These are phyloP conservation scores for Microplitis demolitor DNA, from an alignment of 1,140 invertebrate genomes.

Conservation along the genomic window DNA sequence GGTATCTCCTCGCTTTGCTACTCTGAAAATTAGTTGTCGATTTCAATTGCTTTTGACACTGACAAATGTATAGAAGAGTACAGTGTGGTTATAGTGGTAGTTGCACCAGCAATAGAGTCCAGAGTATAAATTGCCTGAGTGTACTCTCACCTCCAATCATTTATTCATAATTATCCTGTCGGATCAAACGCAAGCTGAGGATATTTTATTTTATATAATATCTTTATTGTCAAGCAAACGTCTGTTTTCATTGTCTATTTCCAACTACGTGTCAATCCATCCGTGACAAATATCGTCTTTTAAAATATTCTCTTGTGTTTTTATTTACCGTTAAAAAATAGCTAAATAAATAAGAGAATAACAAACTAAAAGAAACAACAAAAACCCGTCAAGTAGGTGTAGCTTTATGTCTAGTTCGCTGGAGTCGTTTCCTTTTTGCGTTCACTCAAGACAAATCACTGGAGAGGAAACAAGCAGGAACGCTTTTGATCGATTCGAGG, in stretches of 20 bases:
- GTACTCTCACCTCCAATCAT: neutral
- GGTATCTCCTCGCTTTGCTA: neutral
- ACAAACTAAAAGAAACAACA: neutral
- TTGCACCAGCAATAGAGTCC: neutral
- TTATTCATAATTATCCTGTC: slow-evolving; percentile 10
- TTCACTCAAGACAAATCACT: neutral
- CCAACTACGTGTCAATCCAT: neutral
- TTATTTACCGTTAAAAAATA: no score
- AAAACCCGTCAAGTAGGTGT: neutral
- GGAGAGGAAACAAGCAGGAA: neutral
- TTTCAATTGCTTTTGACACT: slow-evolving; percentile 15
- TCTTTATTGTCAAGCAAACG: no score
- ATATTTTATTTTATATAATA: neutral
- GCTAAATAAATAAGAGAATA: no score
- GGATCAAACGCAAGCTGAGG: neutral
- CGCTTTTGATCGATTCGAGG: slow-evolving; percentile 8
- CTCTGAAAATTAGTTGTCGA: neutral
- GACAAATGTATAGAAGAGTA: slow-evolving; percentile 1
- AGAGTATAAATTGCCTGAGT: no score
- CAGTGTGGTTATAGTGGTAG: neutral
- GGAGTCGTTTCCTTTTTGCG: neutral
- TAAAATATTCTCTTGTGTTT: no score
- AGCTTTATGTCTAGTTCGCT: neutral
- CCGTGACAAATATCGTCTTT: neutral
- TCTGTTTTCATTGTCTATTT: neutral